A percentile compares a stretch with the other conserved stretches of the same genome.
These are phyloP conservation scores for Limosa lapponica DNA, from an alignment of 2,797 vertebrate species.

Conservation along the genomic window DNA sequence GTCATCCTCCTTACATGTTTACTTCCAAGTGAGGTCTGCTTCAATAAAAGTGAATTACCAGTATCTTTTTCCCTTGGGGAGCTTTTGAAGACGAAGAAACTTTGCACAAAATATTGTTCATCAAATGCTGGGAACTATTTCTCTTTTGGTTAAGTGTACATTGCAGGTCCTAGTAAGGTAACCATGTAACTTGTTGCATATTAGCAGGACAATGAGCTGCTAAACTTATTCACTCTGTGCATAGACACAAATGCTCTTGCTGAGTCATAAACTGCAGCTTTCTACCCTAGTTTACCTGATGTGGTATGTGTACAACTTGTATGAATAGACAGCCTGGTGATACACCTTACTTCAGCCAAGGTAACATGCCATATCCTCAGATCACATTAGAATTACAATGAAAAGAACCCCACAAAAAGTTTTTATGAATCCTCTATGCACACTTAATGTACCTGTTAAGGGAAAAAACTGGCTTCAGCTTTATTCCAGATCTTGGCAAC, in stretches of 20 bases:
- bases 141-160: neutral
- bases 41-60: neutral
- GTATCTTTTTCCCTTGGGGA: neutral
- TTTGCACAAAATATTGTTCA: neutral
- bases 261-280: neutral
- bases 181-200: neutral
- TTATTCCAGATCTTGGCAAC: neutral
- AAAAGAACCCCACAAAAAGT: neutral
- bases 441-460: neutral
- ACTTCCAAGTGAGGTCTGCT: neutral
- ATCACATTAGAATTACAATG: neutral
- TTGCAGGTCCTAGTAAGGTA: neutral
- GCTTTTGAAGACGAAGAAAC: neutral
- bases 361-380: neutral
- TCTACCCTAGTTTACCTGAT: neutral
- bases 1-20: neutral
- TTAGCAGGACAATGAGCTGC: neutral
- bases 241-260: neutral
- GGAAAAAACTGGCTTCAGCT: neutral
- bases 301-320: neutral
- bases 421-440: neutral
- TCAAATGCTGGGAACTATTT: neutral
- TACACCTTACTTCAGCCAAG: neutral
- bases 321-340: neutral
- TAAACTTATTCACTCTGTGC: neutral